A percentile compares a stretch with the other conserved stretches of the same genome.
Evolutionary conservation across 2,797 vertebrate genomes (phyloP).

Genomic region (Fundulus diaphanus): DNA sequence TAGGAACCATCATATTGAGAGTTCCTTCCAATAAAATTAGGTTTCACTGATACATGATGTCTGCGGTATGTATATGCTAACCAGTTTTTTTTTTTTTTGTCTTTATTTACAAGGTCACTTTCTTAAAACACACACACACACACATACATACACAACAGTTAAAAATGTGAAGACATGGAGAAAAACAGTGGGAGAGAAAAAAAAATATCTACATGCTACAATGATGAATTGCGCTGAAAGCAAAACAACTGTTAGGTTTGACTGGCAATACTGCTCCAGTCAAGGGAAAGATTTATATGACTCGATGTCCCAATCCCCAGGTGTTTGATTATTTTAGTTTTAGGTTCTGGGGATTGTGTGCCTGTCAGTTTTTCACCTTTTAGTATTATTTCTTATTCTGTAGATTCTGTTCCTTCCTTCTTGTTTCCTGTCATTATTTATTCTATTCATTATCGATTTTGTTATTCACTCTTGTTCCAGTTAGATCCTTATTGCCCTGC

Average conservation of each 20-base stretch:
- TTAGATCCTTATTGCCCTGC: no score
- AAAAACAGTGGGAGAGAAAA: constrained; percentile 25
- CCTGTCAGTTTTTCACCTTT: no score
- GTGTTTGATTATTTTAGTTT: no score
- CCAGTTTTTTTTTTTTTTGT: constrained; percentile 59
- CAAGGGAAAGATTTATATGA: constrained; percentile 20
- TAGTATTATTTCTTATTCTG: no score
- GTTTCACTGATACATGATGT: constrained; percentile 61
- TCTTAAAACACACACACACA: constrained; percentile 15
- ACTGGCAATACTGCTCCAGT: constrained; percentile 20
- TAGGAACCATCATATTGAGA: no score
- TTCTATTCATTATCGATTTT: no score
- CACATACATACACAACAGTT: background rate
- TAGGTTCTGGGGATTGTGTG: no score
- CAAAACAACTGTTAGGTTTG: constrained; percentile 17
- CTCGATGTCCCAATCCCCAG: no score
- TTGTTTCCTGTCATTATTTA: no score
- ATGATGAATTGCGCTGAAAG: constrained; percentile 44
- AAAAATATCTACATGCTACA: constrained; percentile 29
- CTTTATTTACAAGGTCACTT: constrained; percentile 32
- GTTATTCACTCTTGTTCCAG: no score
- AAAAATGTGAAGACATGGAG: constrained; percentile 18
- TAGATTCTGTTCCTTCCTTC: no score
- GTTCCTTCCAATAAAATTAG: constrained; percentile 70
- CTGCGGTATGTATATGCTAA: constrained; percentile 63